Evolutionary conservation across 2,113 vertebrate species (phyloP).

Genomic region (Apus apus): DNA sequence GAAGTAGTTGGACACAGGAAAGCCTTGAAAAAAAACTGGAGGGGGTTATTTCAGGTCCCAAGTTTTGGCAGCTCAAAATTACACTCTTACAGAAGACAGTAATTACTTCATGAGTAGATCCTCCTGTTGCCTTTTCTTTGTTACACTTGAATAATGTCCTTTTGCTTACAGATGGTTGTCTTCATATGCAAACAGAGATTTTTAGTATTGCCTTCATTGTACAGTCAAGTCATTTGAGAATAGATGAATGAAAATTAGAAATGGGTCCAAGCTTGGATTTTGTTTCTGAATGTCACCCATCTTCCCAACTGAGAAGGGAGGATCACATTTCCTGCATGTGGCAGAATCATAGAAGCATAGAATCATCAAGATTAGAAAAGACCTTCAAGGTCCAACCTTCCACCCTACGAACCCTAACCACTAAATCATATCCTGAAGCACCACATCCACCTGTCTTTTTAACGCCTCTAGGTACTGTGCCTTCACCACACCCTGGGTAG

Average conservation of each 20-base stretch:
- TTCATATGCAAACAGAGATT: neutral
- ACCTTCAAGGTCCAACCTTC: too few relatives aligned
- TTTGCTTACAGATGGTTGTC: conserved; percentile 2
- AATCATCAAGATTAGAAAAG: too few relatives aligned
- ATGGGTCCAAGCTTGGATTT: neutral
- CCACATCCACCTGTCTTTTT: too few relatives aligned
- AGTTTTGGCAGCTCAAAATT: neutral
- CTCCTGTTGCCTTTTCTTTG: neutral
- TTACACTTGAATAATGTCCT: neutral
- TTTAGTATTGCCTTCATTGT: neutral
- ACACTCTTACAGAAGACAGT: neutral
- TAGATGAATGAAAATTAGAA: neutral
- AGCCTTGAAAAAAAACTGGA: neutral
- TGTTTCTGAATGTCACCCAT: neutral
- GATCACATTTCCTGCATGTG: neutral
- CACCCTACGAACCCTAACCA: too few relatives aligned
- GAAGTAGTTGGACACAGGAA: neutral
- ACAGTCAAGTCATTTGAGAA: neutral
- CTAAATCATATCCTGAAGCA: too few relatives aligned
- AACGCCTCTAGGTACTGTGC: too few relatives aligned
- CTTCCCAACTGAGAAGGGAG: neutral
- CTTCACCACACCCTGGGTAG: too few relatives aligned
- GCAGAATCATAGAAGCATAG: neutral
- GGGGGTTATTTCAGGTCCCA: neutral
- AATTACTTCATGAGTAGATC: neutral